Evolutionary conservation across 2,113 vertebrate species (phyloP).

Genomic region (Centrocercus urophasianus): DNA sequence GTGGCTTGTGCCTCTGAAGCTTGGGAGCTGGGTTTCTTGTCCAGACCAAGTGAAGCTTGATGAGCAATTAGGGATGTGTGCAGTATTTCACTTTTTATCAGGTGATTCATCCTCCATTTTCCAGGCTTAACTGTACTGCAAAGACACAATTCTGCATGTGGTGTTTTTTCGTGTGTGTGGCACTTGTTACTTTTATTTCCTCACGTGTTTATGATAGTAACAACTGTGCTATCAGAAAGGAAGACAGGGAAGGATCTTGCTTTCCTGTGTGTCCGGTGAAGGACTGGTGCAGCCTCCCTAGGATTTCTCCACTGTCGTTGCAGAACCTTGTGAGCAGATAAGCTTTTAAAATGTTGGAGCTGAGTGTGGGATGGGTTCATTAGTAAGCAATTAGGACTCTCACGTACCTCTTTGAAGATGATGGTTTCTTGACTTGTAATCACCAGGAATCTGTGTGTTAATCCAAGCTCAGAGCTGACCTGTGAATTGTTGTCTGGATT

Average conservation of each 20-base stretch:
- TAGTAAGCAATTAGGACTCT: neutral
- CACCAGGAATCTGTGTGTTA: neutral
- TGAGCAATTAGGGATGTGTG: neutral
- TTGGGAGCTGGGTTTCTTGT: neutral
- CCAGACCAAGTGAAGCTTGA: neutral
- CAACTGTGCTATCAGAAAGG: neutral
- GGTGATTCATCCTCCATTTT: neutral
- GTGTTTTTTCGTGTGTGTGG: neutral
- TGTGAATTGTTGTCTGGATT: neutral
- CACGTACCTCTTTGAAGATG: accelerated
- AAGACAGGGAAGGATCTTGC: neutral
- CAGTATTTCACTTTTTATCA: neutral
- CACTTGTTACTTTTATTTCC: neutral
- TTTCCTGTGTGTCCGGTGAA: neutral
- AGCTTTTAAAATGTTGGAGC: neutral
- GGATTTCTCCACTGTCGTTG: neutral
- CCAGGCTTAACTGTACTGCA: neutral
- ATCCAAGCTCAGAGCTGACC: neutral
- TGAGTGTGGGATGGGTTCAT: neutral
- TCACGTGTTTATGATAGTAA: neutral
- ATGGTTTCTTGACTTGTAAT: neutral
- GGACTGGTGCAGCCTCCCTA: neutral
- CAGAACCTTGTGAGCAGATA: neutral
- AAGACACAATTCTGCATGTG: neutral
- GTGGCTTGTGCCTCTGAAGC: neutral